A percentile compares a stretch with the other conserved stretches of the same genome.
These are phyloP conservation scores for Colistium nudipinnis DNA, from an alignment of 2,113 vertebrate genomes.

Conservation along the genomic window DNA sequence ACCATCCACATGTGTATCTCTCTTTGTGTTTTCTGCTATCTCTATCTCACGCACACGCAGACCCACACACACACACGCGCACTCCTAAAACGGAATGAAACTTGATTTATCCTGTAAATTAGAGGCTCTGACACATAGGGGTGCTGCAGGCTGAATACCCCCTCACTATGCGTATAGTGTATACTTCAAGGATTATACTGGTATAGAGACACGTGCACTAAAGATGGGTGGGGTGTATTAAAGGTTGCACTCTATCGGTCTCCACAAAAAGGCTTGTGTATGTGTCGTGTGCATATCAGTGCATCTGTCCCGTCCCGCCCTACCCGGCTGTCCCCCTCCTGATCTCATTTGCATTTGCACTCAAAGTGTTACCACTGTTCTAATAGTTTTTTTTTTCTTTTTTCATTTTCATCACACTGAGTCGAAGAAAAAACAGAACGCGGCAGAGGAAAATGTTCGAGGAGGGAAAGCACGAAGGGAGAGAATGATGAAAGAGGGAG, in stretches of 20 bases:
- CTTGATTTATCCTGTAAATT: constrained; percentile 27
- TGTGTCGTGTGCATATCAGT: constrained; percentile 12
- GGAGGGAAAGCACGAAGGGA: constrained; percentile 29
- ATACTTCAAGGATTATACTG: constrained; percentile 19
- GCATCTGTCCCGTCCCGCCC: neutral
- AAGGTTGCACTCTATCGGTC: constrained; percentile 1
- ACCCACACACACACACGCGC: constrained; percentile 1
- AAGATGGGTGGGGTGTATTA: neutral
- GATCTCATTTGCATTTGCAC: constrained; percentile 42
- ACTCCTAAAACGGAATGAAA: neutral
- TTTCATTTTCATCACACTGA: constrained; percentile 1
- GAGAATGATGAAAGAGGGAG: constrained; percentile 66
- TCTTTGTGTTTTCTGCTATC: neutral
- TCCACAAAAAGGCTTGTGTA: neutral
- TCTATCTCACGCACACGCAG: neutral
- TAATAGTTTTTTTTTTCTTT: neutral
- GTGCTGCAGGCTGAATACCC: constrained; percentile 34
- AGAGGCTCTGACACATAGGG: constrained; percentile 18
- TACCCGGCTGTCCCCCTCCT: constrained; percentile 30
- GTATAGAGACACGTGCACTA: constrained; percentile 7
- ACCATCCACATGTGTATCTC: neutral
- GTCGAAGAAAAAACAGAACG: neutral
- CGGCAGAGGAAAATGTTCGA: constrained; percentile 25
- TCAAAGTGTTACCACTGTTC: constrained; percentile 24
- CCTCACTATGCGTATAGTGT: constrained; percentile 25